Base-by-base conservation (phyloP, 2,797 vertebrate genomes). In the Enteromius afrohamiltoni region DNA sequence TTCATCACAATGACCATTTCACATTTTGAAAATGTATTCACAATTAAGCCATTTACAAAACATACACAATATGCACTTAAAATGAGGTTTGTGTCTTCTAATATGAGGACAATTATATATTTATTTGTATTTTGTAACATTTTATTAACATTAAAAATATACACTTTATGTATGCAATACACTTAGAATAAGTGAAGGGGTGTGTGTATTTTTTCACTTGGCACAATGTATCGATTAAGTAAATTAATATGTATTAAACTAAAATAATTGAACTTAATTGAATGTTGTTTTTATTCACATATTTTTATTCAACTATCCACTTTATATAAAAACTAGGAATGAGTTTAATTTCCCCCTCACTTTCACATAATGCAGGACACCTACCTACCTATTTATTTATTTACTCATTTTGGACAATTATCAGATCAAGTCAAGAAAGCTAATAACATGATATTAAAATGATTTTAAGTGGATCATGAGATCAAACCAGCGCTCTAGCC, bases 401-500 rank as follows among this genome's bases (percentile, higher is more conserved):
- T 29, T 6, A 16, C 2, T 60, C 3, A 60, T 26, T 60, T 23
- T 71, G 4, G 11, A 68, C 29, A 34, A 73, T 29, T 7, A 26
- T 31, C 16, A 7, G 16, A 37, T 73, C 42, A 80, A 31, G 17
- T 60, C 1, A 71, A 64, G 55, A 49, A 16, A 73, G 45, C 42
- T 34, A 17, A 29, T 62, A 64, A 65, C 37, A 21, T 23, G 31
- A 40, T 51, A 42, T 53, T 64, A 23, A n/a, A 60, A n/a, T 79
- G 8, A 69, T 60, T 71, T 58, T 31, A 55, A 64, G 26, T 14
- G 69, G 79, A 34, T 64, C 69, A 16, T 7, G 31, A 53, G 58
- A 65, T 73, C 40, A 34, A 82, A 64, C 74, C 80, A 34, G 69
- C 42, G 3, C 42, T 81, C 73, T 53, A 51, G 76, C 19, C 51